Percentiles rank a stretch among this genome's conserved stretches.
Conservation (phyloP, 2,888 invertebrate genomes). For the Athalia circularis region DNA sequence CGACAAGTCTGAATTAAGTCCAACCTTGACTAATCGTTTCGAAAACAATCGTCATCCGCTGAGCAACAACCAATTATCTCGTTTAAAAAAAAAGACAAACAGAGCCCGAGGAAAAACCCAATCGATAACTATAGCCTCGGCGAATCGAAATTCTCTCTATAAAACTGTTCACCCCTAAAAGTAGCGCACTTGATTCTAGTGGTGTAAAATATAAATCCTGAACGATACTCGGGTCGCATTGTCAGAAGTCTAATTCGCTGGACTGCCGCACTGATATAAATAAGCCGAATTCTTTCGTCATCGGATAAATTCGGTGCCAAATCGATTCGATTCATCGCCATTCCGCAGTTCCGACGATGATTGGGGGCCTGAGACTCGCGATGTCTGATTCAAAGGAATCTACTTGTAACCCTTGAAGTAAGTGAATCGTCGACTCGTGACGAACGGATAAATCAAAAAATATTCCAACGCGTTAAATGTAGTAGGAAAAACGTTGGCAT, state of each 20-base stretch:
- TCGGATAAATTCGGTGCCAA: constrained; percentile 1
- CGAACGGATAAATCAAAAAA: neutral
- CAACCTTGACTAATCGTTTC: constrained; percentile 37
- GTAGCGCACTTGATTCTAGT: too few species aligned
- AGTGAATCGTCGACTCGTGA: neutral
- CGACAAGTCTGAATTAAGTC: constrained; percentile 1
- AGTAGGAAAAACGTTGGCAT: too few species aligned
- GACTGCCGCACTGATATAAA: neutral
- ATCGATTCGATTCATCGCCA: neutral
- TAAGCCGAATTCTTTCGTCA: neutral
- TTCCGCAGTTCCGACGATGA: neutral
- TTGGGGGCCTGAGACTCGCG: neutral
- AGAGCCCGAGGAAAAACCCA: neutral
- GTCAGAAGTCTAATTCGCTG: neutral
- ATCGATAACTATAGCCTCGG: constrained; percentile 35
- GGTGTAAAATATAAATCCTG: too few species aligned
- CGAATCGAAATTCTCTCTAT: constrained; percentile 33
- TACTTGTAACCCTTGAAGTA: too few species aligned
- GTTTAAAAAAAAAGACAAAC: too few species aligned
- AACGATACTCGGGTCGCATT: neutral
- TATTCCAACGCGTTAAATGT: neutral
- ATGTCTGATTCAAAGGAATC: too few species aligned
- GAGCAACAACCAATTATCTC: constrained; percentile 17
- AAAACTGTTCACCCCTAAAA: too few species aligned
- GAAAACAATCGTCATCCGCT: constrained; percentile 37